Evolutionary conservation across 2,888 invertebrate species (phyloP).

Genomic region (Subacronicta megacephala): DNA sequence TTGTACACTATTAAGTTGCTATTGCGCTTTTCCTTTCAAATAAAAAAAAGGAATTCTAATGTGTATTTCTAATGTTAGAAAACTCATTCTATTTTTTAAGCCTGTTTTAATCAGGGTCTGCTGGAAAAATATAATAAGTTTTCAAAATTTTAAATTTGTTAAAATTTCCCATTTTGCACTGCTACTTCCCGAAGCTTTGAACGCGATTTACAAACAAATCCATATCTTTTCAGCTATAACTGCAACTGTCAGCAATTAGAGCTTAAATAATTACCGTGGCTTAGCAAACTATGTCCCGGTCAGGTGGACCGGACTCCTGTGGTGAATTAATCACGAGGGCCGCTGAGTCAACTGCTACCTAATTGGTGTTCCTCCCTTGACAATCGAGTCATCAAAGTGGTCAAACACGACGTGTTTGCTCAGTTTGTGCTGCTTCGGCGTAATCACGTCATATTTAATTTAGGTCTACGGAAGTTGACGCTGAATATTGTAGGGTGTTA

Average conservation of each 20-base stretch:
- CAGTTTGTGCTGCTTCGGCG: slow-evolving; percentile 27
- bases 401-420: slow-evolving; percentile 56
- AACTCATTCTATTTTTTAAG: background rate
- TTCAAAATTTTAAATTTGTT: too few species aligned
- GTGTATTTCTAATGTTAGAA: background rate
- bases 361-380: slow-evolving; percentile 69
- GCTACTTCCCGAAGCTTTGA: background rate
- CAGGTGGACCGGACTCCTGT: slow-evolving; percentile 65
- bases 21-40: slow-evolving; percentile 9
- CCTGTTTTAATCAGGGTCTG: background rate
- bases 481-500: slow-evolving; percentile 16
- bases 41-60: background rate
- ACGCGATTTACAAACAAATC: slow-evolving; percentile 10
- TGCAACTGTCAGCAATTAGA: slow-evolving; percentile 54
- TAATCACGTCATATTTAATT: slow-evolving; percentile 49
- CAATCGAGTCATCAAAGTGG: slow-evolving; percentile 69
- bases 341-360: slow-evolving; percentile 74
- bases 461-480: slow-evolving; percentile 7
- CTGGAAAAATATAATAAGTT: background rate
- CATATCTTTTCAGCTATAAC: slow-evolving; percentile 23
- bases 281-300: slow-evolving; percentile 65
- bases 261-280: slow-evolving; percentile 65
- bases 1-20: background rate
- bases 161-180: too few species aligned
- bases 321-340: slow-evolving; percentile 74